A percentile compares a stretch with the other conserved stretches of the same genome.
Conservation (phyloP, 2,113 vertebrate species). For the Corydoras sp. region DNA sequence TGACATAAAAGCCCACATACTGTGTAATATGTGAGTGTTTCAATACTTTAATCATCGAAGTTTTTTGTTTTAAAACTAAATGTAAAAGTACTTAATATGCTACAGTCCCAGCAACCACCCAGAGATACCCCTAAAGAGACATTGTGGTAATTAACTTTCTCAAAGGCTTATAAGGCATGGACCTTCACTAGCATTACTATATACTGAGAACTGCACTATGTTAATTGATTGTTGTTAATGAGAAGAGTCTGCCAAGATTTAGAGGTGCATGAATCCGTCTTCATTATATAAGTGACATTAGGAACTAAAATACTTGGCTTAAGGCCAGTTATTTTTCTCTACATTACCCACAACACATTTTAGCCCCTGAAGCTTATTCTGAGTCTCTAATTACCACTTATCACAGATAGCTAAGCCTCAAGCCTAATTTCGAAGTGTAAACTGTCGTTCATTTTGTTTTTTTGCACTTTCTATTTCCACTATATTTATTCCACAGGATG, state of each 20-base stretch:
- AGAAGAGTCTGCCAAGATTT: background rate
- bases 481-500: slow-evolving; percentile 45
- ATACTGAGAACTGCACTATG: no score
- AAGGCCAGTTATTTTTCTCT: slow-evolving; percentile 15
- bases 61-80: no score
- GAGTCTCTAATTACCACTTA: slow-evolving; percentile 32
- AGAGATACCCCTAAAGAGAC: no score
- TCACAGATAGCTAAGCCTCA: slow-evolving; percentile 8
- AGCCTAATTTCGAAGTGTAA: slow-evolving; percentile 5
- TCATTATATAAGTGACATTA: slow-evolving; percentile 3
- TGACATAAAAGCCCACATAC: no score
- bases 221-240: background rate
- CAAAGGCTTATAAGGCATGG: no score
- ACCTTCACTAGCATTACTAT: no score
- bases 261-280: background rate
- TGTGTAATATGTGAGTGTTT: no score
- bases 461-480: slow-evolving; percentile 27
- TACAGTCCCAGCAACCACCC: no score
- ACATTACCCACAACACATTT: slow-evolving; percentile 31
- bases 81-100: no score
- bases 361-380: background rate
- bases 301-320: slow-evolving; percentile 11
- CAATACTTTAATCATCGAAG: no score
- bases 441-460: slow-evolving; percentile 19
- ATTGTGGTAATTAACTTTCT: no score